phyloP scores from a whole-genome alignment of 2,888 invertebrate species.

The Ditula angustiorana region DNA sequence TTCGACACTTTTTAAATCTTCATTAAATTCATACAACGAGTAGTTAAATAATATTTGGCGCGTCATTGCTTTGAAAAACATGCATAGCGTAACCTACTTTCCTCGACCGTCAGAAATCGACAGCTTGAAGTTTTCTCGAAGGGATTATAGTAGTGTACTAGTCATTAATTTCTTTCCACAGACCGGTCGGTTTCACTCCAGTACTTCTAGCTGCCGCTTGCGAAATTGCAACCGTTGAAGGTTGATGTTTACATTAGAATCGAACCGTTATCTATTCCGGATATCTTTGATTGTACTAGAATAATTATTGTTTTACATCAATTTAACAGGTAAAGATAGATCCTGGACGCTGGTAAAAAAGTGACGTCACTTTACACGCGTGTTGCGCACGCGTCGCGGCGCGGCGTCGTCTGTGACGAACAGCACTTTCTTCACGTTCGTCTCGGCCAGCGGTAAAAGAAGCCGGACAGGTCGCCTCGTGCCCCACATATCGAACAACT shows the following conservation, averaged over 20 bases:
- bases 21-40: slow-evolving; percentile 12
- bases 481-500: slow-evolving; percentile 83
- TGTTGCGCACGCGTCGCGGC: slow-evolving; percentile 34
- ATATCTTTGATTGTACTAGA: slow-evolving; percentile 13
- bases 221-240: slow-evolving; percentile 37
- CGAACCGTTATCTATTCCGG: slow-evolving; percentile 9
- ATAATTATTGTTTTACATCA: slow-evolving; percentile 19
- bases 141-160: slow-evolving; percentile 43
- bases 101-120: slow-evolving; percentile 48
- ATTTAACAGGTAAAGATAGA: background rate
- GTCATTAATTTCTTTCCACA: slow-evolving; percentile 46
- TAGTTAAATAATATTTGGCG: slow-evolving; percentile 14
- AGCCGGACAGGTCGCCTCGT: slow-evolving; percentile 71
- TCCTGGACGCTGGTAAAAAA: background rate
- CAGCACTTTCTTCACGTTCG: slow-evolving; percentile 64
- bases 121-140: slow-evolving; percentile 50
- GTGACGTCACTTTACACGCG: slow-evolving; percentile 42
- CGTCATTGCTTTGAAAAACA: slow-evolving; percentile 29
- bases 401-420: slow-evolving; percentile 50
- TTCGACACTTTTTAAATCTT: background rate
- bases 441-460: slow-evolving; percentile 52
- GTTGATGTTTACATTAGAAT: slow-evolving; percentile 33
- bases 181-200: slow-evolving; percentile 49
- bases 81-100: slow-evolving; percentile 54
- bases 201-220: slow-evolving; percentile 37